Evolutionary conservation across 1,140 invertebrate genomes (phyloP).

Genomic region (Drosophila tristis): DNA sequence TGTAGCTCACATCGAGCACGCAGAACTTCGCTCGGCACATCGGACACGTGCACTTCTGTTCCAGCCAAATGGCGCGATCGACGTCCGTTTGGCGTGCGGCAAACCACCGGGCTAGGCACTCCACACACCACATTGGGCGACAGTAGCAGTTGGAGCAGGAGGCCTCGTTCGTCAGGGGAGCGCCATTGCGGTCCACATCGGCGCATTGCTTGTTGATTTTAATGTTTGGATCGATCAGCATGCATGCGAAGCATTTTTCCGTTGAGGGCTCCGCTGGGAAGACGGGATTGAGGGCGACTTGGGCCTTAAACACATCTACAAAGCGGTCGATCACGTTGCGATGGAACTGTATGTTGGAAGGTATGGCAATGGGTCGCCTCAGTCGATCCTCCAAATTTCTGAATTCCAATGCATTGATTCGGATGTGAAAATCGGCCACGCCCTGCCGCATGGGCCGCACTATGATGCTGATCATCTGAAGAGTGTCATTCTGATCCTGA

Average conservation of each 20-base stretch:
- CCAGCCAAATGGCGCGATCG: conserved; percentile 91
- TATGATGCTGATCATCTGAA: conserved; percentile 93
- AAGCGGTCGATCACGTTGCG: conserved; percentile 93
- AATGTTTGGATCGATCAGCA: conserved; percentile 91
- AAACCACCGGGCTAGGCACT: conserved; percentile 95
- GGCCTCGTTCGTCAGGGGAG: conserved; percentile 67
- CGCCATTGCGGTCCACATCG: conserved; percentile 70
- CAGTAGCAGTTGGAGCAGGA: conserved; percentile 87
- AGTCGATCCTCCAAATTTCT: conserved; percentile 92
- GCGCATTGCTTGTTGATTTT: conserved; percentile 92
- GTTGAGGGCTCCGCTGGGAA: conserved; percentile 89
- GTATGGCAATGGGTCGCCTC: conserved; percentile 89
- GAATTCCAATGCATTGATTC: conserved; percentile 91
- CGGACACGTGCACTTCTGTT: conserved; percentile 94
- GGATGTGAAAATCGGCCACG: conserved; percentile 87
- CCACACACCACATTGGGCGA: conserved; percentile 94
- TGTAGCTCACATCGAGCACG: conserved; percentile 90
- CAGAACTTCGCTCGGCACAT: conserved; percentile 95
- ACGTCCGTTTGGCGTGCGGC: conserved; percentile 92
- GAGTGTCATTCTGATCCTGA: conserved; percentile 86
- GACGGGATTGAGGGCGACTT: conserved; percentile 89
- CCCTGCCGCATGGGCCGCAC: conserved; percentile 87
- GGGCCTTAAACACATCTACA: conserved; percentile 91
- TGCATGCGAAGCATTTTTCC: conserved; percentile 94
- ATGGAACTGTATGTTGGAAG: conserved; percentile 91